Evolutionary conservation across 2,888 invertebrate species (phyloP).

Genomic region (Pterobdella sp.): DNA sequence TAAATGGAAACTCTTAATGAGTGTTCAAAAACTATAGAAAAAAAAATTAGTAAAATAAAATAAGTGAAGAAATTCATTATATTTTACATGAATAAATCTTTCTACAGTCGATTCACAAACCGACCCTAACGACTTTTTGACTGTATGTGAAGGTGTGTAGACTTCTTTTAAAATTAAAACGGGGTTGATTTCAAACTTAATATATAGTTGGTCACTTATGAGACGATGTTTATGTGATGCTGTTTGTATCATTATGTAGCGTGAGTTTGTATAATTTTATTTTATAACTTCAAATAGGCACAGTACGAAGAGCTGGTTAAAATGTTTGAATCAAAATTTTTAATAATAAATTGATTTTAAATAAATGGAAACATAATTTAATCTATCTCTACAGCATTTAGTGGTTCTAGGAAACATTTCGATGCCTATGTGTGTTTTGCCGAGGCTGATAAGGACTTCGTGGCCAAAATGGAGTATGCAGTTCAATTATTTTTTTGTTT

Average conservation of each 20-base stretch:
- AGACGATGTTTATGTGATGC: no score
- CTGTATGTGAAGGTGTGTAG: conserved; percentile 24
- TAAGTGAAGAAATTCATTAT: not conserved
- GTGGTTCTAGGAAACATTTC: conserved; percentile 39
- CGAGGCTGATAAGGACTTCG: conserved; percentile 43
- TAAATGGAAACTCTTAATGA: no score
- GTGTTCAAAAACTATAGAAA: no score
- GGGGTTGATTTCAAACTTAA: no score
- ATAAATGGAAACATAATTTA: not conserved
- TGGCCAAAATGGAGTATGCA: conserved; percentile 41
- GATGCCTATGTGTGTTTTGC: conserved; percentile 47
- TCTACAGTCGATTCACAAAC: conserved; percentile 15
- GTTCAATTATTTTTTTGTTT: no score
- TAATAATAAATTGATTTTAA: not conserved
- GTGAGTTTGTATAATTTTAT: no score
- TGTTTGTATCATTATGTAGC: no score
- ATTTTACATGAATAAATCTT: not conserved
- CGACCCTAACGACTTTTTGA: conserved; percentile 9
- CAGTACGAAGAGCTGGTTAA: no score
- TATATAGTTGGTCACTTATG: no score
- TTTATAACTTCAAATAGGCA: no score
- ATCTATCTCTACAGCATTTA: conserved; percentile 38
- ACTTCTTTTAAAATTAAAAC: no score
- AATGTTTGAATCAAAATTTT: no score
- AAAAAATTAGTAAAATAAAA: not conserved